Conservation (phyloP, 2,113 vertebrate species). For the Rhinichthys klamathensis region DNA sequence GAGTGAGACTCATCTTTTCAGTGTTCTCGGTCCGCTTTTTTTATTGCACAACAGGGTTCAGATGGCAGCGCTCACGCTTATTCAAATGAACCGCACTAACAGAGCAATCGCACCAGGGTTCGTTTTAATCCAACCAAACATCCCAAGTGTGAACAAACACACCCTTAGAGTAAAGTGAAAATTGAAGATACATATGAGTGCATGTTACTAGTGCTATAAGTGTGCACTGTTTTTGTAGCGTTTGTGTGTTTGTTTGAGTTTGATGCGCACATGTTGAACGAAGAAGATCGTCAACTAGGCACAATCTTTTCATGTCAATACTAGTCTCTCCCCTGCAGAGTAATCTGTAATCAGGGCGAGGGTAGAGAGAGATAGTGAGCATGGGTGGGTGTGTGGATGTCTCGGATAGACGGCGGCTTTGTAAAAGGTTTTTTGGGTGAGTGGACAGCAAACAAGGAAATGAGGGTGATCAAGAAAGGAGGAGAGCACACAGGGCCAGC, state of each 20-base stretch:
- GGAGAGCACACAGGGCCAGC: not conserved
- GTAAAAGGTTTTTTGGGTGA: slow-evolving; percentile 37
- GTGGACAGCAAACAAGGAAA: slow-evolving; percentile 12
- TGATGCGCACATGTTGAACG: not conserved
- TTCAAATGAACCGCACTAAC: no score
- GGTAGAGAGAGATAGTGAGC: not conserved
- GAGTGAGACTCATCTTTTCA: no score
- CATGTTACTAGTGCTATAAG: not conserved
- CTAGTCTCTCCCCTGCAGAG: slow-evolving; percentile 36
- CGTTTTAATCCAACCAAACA: no score
- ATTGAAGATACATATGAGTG: not conserved
- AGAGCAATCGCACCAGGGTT: no score
- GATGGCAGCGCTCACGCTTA: no score
- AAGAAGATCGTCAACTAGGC: slow-evolving; percentile 39
- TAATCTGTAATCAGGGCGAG: slow-evolving; percentile 45
- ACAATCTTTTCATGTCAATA: slow-evolving; percentile 38
- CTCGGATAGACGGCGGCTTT: slow-evolving; percentile 6
- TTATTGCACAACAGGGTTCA: no score
- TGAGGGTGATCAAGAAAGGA: slow-evolving; percentile 6
- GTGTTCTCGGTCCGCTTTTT: no score
- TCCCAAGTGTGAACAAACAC: no score
- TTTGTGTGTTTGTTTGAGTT: slow-evolving; percentile 39
- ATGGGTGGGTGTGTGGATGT: slow-evolving; percentile 42
- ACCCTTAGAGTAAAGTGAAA: not conserved
- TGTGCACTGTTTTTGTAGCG: slow-evolving; percentile 1